These are phyloP conservation scores for Tetraneura akinire DNA, from an alignment of 1,140 invertebrate genomes.

Conservation along the genomic window DNA sequence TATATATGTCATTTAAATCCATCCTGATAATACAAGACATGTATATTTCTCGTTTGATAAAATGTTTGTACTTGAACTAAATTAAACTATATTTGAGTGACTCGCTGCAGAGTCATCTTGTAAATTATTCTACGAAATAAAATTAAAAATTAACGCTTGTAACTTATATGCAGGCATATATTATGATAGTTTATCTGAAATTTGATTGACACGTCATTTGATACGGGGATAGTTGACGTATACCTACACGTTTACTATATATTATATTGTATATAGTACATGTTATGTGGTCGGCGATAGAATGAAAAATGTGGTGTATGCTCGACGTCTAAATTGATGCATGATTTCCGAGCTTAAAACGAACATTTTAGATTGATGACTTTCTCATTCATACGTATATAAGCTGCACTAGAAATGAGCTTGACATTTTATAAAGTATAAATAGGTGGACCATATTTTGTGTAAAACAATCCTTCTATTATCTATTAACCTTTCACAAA, in stretches of 20 bases:
- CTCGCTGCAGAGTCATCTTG: too few relatives aligned
- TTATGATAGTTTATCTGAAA: background rate
- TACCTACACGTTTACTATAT: background rate
- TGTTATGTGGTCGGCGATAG: background rate
- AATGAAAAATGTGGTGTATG: conserved; percentile 2
- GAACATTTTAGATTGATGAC: conserved; percentile 29
- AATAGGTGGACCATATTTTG: background rate
- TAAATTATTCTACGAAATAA: background rate
- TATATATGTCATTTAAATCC: too few relatives aligned
- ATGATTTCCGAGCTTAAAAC: conserved; percentile 17
- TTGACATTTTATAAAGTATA: too few relatives aligned
- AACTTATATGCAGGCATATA: too few relatives aligned
- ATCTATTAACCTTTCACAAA: background rate
- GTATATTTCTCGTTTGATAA: too few relatives aligned
- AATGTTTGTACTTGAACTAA: too few relatives aligned
- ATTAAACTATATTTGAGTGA: too few relatives aligned
- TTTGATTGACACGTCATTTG: background rate
- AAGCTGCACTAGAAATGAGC: background rate
- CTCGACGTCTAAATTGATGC: background rate
- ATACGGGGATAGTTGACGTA: background rate
- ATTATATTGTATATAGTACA: background rate
- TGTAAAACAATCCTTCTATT: conserved; percentile 16
- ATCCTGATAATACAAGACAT: too few relatives aligned
- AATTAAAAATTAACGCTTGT: background rate
- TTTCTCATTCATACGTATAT: conserved; percentile 7